Percentiles rank a stretch among this genome's conserved stretches.
Evolutionary conservation across 2,797 vertebrate species (phyloP).

Genomic region (Spatula versicolor): DNA sequence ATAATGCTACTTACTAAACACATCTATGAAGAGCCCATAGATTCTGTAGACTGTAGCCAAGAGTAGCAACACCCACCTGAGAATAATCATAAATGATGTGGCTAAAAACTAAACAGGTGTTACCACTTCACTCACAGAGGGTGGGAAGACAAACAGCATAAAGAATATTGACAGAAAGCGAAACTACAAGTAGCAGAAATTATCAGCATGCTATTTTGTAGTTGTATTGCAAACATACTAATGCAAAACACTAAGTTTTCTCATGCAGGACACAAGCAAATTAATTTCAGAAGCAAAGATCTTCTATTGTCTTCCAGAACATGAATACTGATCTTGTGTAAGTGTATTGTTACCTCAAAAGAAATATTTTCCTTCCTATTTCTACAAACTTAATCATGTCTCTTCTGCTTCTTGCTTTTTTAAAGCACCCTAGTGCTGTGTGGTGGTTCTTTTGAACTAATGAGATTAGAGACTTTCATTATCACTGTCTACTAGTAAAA

Average conservation of each 20-base stretch:
- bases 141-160: not conserved
- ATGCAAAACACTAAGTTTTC: not conserved
- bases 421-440: conserved; percentile 3
- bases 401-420: conserved; percentile 26
- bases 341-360: conserved; percentile 9
- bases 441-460: conserved; percentile 24
- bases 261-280: not conserved
- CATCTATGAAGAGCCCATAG: conserved; percentile 27
- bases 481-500: conserved; percentile 17
- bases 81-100: not conserved
- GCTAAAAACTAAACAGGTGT: not conserved
- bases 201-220: not conserved
- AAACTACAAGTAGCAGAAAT: not conserved
- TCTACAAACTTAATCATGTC: not conserved
- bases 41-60: conserved; percentile 9
- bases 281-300: not conserved
- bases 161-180: not conserved
- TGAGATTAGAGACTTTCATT: conserved; percentile 38
- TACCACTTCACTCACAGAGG: not conserved
- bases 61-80: conserved; percentile 25
- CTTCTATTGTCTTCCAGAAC: not conserved
- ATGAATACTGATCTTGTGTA: not conserved
- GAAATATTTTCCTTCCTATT: conserved; percentile 30
- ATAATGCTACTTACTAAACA: conserved; percentile 50
- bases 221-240: not conserved